Conservation (phyloP, 2,113 vertebrate species). For the Rallus limicola region DNA sequence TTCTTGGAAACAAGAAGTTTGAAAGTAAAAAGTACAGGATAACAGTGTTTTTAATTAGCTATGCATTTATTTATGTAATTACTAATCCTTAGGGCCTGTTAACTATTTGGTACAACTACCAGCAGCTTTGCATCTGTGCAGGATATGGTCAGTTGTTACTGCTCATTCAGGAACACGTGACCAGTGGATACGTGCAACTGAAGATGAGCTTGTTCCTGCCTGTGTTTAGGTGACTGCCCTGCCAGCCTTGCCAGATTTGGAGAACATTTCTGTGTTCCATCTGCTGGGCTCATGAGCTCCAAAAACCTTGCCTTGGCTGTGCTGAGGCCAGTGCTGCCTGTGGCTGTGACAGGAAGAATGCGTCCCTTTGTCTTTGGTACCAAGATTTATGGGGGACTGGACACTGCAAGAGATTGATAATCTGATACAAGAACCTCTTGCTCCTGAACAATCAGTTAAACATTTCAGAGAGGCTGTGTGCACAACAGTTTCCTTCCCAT, state of each 20-base stretch:
- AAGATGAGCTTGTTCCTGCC: neutral
- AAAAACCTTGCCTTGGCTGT: neutral
- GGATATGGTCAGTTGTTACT: neutral
- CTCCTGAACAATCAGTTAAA: neutral
- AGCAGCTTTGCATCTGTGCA: neutral
- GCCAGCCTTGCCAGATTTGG: neutral
- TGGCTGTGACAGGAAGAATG: neutral
- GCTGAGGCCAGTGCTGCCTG: neutral
- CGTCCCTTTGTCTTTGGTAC: neutral
- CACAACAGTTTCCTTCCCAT: neutral
- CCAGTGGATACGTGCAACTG: neutral
- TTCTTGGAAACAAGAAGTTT: constrained; percentile 21
- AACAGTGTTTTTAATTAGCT: neutral
- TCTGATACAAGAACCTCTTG: neutral
- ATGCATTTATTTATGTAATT: neutral
- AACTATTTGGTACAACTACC: neutral
- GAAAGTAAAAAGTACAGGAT: neutral
- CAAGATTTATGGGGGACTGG: neutral
- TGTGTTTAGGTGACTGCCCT: accelerated
- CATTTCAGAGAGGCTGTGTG: neutral
- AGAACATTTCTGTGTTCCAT: neutral
- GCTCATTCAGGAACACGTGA: neutral
- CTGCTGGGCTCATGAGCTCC: neutral
- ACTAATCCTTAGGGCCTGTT: neutral
- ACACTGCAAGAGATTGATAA: neutral